Evolutionary conservation across 2,888 invertebrate genomes (phyloP), one percentile per base, ranked within the genome.

Genomic region (Clostera curtula): DNA sequence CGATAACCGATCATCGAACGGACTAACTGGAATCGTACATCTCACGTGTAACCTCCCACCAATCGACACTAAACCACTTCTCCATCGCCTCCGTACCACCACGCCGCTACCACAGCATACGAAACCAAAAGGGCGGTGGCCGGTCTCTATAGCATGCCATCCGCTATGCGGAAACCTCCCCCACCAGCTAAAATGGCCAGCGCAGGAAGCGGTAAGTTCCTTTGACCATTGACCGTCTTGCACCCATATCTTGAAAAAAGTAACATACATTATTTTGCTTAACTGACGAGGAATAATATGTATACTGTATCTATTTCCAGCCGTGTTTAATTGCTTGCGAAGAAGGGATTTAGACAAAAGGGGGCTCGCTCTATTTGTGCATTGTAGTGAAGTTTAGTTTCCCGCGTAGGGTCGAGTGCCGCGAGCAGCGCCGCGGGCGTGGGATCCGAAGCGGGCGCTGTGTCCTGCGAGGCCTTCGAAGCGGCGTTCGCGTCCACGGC

Each of bases 401-500:
- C 6, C 9, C 2, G 3, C 3, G 0, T 49, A 71, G 73, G 66
- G 2, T 56, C 67, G 0, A 54, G 60, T 25, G 50, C 50, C 3
- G 20, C 38, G 1, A 33, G 41, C 1, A 12, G 5, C 40, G 42
- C 4, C 34, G 21, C 5, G 3, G 5, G 30, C 2, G 29, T 89
- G 19, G 90, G 90, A 1, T 56, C 65, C 27, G 89, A 88, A 65
- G 95, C 96, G 14, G 97, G 97, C 23, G 93, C 93, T 4, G 91
- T 97, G 3, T 96, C 97, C 34, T 90, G 92, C 67, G 96, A 96
- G 30, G 88, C 90, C 1, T 98, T 98, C 72, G 88, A 93, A 37
- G 90, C 90, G 16, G 89, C 92, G 1, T 97, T 98, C 76, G 93
- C 93, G 52, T 88, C 91, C 50, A 90, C 92, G 12, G 93, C 95